Percentiles rank a stretch among this genome's conserved stretches.
phyloP scores from a whole-genome alignment of 2,797 vertebrate genomes.

The Sebastes miniatus region DNA sequence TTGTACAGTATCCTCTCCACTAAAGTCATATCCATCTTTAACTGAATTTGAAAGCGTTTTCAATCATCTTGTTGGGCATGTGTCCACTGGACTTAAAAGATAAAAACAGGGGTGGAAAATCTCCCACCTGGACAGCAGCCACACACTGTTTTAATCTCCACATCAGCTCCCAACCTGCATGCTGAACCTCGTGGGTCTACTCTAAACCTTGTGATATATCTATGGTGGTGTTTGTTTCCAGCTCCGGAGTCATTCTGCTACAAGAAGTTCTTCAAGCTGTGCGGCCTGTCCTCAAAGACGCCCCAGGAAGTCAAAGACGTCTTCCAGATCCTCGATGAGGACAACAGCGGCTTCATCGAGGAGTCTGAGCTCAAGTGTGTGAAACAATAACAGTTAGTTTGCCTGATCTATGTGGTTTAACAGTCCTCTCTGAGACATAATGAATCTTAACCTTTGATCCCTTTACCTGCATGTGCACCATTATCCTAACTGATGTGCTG shows the following conservation, averaged over 20 bases:
- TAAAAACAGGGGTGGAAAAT: constrained; percentile 22
- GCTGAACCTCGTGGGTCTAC: neutral
- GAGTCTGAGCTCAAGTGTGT: constrained; percentile 94
- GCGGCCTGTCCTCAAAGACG: constrained; percentile 91
- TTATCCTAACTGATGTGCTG: neutral
- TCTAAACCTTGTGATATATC: too few species aligned
- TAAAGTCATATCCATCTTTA: constrained; percentile 9
- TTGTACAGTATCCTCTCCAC: neutral
- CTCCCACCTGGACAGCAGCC: constrained; percentile 31
- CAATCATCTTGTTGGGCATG: constrained; percentile 28
- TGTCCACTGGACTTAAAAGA: constrained; percentile 36
- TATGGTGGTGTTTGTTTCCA: constrained; percentile 61
- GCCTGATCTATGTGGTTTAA: neutral
- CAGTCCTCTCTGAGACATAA: neutral
- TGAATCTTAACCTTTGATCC: neutral
- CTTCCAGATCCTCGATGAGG: constrained; percentile 91
- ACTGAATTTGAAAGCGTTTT: constrained; percentile 29
- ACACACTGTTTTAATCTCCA: constrained; percentile 46
- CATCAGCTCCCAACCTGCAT: neutral
- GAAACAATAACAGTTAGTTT: neutral
- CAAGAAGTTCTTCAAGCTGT: constrained; percentile 96
- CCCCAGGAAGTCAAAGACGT: constrained; percentile 90
- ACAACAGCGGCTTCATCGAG: constrained; percentile 94
- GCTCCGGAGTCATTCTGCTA: constrained; percentile 92
- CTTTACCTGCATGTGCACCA: too few species aligned